phyloP scores from a whole-genome alignment of 1,140 invertebrate genomes.

The Neodiprion lecontei region DNA sequence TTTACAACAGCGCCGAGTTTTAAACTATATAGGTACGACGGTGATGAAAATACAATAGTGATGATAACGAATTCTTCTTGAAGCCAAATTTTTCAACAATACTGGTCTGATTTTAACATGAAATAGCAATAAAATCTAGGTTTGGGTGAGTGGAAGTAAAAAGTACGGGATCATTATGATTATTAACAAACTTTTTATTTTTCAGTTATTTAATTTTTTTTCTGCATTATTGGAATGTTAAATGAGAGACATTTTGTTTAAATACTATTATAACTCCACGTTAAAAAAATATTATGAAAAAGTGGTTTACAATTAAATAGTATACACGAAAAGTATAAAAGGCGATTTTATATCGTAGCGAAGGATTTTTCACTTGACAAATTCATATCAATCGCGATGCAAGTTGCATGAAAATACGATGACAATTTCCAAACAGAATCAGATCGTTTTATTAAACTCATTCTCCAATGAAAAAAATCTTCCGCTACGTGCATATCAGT shows the following conservation, averaged over 20 bases:
- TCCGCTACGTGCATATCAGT: not conserved
- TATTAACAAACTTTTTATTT: slow-evolving; percentile 14
- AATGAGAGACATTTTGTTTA: not conserved
- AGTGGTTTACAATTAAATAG: not conserved
- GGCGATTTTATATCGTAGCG: not conserved
- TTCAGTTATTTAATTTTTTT: not conserved
- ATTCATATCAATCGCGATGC: not conserved
- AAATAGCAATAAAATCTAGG: too few species aligned
- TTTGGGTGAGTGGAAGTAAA: not conserved
- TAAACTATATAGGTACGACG: too few species aligned
- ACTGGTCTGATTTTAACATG: too few species aligned
- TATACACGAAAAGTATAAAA: slow-evolving; percentile 8
- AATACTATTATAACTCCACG: not conserved
- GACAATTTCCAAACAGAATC: too few species aligned
- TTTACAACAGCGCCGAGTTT: too few species aligned
- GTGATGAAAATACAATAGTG: too few species aligned
- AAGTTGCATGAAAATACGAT: not conserved
- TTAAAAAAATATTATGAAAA: slow-evolving; percentile 8
- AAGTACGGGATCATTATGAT: not conserved
- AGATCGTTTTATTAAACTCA: not conserved
- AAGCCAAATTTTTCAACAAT: too few species aligned
- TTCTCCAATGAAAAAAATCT: not conserved
- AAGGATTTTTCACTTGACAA: not conserved
- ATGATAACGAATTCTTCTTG: too few species aligned
- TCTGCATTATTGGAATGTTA: slow-evolving; percentile 16